A percentile compares a stretch with the other conserved stretches of the same genome.
Evolutionary conservation across 2,888 invertebrate species (phyloP).

Genomic region (Dicroscelio sp.): DNA sequence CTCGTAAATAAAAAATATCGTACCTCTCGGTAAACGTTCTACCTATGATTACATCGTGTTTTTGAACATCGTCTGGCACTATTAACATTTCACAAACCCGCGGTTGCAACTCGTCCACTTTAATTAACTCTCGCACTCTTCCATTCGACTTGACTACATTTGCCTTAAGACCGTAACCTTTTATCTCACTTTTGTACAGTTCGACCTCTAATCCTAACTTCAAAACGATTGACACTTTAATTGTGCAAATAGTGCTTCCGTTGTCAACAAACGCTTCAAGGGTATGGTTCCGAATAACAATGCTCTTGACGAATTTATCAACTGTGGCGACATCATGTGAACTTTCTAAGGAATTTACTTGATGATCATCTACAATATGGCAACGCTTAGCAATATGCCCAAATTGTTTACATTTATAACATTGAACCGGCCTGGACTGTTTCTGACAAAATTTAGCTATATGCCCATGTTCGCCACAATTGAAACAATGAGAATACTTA

Average conservation of each 20-base stretch:
- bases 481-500: background rate
- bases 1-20: background rate
- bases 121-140: too few species aligned
- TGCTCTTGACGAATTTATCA: background rate
- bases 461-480: background rate
- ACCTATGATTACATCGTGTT: background rate
- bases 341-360: background rate
- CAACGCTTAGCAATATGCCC: background rate
- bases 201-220: too few species aligned
- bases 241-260: background rate
- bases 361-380: background rate
- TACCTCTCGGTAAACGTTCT: background rate
- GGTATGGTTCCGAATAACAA: background rate
- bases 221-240: background rate
- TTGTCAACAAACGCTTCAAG: background rate
- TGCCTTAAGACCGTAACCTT: too few species aligned
- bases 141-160: too few species aligned
- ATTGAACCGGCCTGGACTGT: background rate
- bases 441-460: background rate
- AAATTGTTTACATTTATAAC: background rate
- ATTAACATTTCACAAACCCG: background rate
- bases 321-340: too few species aligned
- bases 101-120: background rate
- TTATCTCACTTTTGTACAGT: too few species aligned
- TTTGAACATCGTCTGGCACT: background rate